Percentiles rank a stretch among this genome's conserved stretches.
Evolutionary conservation across 2,113 vertebrate species (phyloP).

Genomic region (Passerina amoena): DNA sequence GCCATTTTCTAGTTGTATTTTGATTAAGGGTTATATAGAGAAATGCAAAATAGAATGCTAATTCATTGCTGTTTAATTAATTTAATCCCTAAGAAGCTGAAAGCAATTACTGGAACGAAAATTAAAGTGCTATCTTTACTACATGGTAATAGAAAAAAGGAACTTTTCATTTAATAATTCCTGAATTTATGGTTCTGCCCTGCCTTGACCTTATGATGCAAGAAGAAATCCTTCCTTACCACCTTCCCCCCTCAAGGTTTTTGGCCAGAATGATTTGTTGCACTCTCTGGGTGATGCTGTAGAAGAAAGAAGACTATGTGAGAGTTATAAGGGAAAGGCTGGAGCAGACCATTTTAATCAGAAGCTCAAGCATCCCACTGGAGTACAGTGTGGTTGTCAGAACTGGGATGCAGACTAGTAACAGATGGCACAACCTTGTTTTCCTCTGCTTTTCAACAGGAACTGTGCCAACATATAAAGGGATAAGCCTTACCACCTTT

Average conservation of each 20-base stretch:
- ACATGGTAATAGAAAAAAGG: background rate
- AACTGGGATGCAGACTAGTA: background rate
- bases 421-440: background rate
- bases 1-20: background rate
- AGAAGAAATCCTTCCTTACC: background rate
- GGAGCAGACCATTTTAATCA: background rate
- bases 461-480: background rate
- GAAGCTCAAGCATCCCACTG: background rate
- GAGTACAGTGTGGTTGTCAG: background rate
- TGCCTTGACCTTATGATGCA: background rate
- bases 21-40: background rate
- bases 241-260: background rate
- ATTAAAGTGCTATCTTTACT: background rate
- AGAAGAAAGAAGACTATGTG: background rate
- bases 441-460: background rate
- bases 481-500: background rate
- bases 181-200: background rate
- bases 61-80: background rate
- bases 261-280: background rate
- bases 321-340: background rate
- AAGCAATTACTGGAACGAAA: background rate
- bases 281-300: background rate
- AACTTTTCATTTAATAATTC: background rate
- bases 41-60: background rate
- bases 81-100: background rate